Evolutionary conservation across 2,113 vertebrate genomes (phyloP).

Genomic region (Lethenteron camtschaticum): DNA sequence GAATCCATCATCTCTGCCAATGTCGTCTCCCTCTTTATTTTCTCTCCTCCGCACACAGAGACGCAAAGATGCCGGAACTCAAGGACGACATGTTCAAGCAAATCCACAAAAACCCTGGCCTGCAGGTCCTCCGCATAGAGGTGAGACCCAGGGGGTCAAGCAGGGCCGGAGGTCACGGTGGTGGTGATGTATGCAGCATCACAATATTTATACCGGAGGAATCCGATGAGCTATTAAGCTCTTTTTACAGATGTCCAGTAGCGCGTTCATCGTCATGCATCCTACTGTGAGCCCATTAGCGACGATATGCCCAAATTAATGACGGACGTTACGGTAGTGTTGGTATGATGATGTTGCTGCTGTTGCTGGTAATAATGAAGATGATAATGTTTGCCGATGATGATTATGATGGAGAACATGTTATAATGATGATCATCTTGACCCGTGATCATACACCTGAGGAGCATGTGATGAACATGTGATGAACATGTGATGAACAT

Average conservation of each 20-base stretch:
- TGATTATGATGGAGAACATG: not conserved
- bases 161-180: accelerated
- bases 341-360: too few species aligned
- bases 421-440: not conserved
- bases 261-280: not conserved
- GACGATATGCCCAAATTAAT: not conserved
- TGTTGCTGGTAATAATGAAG: too few species aligned
- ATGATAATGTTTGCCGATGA: not conserved
- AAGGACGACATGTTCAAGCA: slow-evolving; percentile 26
- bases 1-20: not conserved
- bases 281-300: not conserved
- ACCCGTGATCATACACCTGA: not conserved
- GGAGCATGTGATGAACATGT: not conserved
- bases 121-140: slow-evolving; percentile 68
- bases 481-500: not conserved
- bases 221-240: not conserved
- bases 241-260: not conserved
- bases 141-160: slow-evolving; percentile 12
- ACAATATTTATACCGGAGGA: not conserved
- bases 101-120: slow-evolving; percentile 38
- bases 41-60: not conserved
- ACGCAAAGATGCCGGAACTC: slow-evolving; percentile 30
- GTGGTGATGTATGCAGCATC: not conserved
- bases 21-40: too few species aligned
- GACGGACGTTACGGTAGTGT: not conserved